These are phyloP conservation scores for Holothuria leucospilota DNA, from an alignment of 53 echinoderm and acorn worm genomes.

Conservation along the genomic window DNA sequence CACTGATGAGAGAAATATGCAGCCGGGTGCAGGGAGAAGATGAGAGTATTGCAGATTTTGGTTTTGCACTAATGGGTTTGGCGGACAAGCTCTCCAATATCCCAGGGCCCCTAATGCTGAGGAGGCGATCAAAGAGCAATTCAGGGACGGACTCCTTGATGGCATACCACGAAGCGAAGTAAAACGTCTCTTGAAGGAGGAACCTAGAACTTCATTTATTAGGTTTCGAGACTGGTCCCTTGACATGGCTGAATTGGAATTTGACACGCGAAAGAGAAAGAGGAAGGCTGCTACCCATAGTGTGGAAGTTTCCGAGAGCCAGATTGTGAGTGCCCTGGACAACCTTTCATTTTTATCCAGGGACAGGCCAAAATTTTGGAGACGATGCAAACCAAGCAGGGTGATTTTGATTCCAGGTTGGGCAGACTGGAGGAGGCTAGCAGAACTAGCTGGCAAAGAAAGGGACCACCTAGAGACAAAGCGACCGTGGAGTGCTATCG, in stretches of 20 bases:
- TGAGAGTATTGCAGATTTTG: constrained; percentile 27
- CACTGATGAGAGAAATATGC: background rate
- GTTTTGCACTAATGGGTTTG: constrained; percentile 24
- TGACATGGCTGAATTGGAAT: constrained; percentile 52
- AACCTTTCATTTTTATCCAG: background rate
- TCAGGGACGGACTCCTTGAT: constrained; percentile 38
- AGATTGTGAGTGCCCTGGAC: background rate
- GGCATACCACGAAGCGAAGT: constrained; percentile 26
- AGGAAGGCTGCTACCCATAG: background rate
- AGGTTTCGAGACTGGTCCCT: constrained; percentile 54
- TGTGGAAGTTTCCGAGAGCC: background rate
- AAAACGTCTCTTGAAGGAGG: constrained; percentile 35
- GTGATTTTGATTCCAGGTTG: background rate
- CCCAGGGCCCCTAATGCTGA: constrained; percentile 21
- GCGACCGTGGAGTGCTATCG: constrained; percentile 25
- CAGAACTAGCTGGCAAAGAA: background rate
- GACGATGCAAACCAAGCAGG: background rate
- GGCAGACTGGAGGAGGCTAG: background rate
- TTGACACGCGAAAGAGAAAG: background rate
- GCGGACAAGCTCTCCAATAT: background rate
- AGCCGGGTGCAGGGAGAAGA: constrained; percentile 15
- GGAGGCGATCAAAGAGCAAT: constrained; percentile 39
- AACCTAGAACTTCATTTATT: constrained; percentile 32
- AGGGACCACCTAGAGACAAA: constrained; percentile 19
- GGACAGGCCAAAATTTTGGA: constrained; percentile 6